Percentiles rank a stretch among this genome's conserved stretches.
These are phyloP conservation scores for Zalophus californianus DNA, from an alignment of 2,797 vertebrate genomes.

Conservation along the genomic window DNA sequence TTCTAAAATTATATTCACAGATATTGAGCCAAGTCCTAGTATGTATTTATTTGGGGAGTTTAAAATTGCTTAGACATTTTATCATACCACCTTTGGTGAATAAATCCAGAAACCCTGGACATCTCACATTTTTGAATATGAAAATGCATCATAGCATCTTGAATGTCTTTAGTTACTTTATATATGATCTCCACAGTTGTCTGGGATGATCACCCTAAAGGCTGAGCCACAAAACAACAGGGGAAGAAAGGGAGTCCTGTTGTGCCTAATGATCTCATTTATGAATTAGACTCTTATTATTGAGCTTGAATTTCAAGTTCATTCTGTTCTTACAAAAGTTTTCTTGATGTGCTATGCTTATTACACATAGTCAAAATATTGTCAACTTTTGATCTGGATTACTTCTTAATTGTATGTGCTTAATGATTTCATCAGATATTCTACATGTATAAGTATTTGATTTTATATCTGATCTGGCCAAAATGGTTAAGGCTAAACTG, in stretches of 20 bases:
- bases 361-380: background rate
- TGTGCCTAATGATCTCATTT: background rate
- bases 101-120: constrained; percentile 36
- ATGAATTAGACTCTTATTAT: constrained; percentile 15
- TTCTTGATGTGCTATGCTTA: constrained; percentile 8
- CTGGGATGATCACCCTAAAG: background rate
- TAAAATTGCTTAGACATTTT: constrained; percentile 21
- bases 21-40: constrained; percentile 12
- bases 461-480: background rate
- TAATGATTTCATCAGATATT: constrained; percentile 34
- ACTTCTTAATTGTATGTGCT: constrained; percentile 36
- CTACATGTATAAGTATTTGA: constrained; percentile 9
- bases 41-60: background rate
- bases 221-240: background rate
- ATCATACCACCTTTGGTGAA: background rate
- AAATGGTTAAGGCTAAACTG: constrained; percentile 31
- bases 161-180: constrained; percentile 39
- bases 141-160: constrained; percentile 15
- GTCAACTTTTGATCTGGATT: constrained; percentile 31
- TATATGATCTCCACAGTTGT: background rate
- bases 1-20: constrained; percentile 52
- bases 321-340: constrained; percentile 46
- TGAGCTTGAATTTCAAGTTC: constrained; percentile 52
- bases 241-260: background rate
- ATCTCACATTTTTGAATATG: background rate